Conservation (phyloP, 1,140 invertebrate genomes). For the Drosophila miranda region DNA sequence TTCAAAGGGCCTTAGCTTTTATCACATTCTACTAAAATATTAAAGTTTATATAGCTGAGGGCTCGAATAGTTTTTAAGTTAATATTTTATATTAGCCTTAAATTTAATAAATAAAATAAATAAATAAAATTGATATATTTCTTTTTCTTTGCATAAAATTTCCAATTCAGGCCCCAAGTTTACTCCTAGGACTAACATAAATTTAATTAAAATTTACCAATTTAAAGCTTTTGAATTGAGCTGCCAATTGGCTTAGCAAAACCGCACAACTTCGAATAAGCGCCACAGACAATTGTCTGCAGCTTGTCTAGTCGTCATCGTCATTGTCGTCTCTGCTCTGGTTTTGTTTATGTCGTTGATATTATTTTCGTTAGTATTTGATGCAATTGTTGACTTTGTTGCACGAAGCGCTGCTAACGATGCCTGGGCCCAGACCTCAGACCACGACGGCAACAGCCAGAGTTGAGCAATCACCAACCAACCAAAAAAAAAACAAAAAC, state of each 20-base stretch:
- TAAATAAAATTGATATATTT: too few species aligned
- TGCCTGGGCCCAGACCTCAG: slow-evolving; percentile 53
- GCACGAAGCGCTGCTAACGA: slow-evolving; percentile 66
- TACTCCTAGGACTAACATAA: too few species aligned
- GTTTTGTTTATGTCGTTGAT: slow-evolving; percentile 8
- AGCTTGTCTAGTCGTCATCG: slow-evolving; percentile 70
- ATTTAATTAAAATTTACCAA: too few species aligned
- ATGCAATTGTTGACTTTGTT: slow-evolving; percentile 11
- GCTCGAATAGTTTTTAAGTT: too few species aligned
- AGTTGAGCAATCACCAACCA: slow-evolving; percentile 60
- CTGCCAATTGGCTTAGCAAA: not conserved
- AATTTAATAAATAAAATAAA: too few species aligned
- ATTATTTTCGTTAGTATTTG: too few species aligned
- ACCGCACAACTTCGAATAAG: slow-evolving; percentile 14
- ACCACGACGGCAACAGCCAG: slow-evolving; percentile 34
- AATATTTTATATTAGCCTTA: too few species aligned
- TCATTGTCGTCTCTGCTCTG: slow-evolving; percentile 53
- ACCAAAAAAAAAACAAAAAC: slow-evolving; percentile 59
- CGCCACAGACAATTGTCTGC: slow-evolving; percentile 73
- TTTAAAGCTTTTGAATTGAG: not conserved
- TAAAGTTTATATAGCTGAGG: too few species aligned
- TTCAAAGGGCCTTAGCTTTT: too few species aligned
- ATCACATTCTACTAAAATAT: too few species aligned
- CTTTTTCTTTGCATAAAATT: too few species aligned
- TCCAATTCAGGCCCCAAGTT: too few species aligned